Evolutionary conservation across 2,888 invertebrate species (phyloP).

Genomic region (Aleiodes alternator): DNA sequence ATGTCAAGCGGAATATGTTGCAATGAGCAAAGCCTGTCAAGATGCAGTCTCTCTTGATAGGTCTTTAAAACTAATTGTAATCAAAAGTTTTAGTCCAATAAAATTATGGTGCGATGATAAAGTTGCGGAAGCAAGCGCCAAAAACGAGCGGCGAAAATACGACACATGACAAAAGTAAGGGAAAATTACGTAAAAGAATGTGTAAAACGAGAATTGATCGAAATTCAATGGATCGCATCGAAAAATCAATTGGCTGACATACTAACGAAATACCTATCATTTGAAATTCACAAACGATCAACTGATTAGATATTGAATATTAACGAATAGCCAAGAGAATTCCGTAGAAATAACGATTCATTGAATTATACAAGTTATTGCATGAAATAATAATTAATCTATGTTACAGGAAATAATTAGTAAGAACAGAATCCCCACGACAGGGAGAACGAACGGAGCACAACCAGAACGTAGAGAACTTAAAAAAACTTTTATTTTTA

Average conservation of each 20-base stretch:
- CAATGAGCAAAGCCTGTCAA: conserved; percentile 46
- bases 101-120: conserved; percentile 48
- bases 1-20: conserved; percentile 44
- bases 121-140: conserved; percentile 43
- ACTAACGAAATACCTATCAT: conserved; percentile 44
- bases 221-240: conserved; percentile 43
- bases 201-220: conserved; percentile 41
- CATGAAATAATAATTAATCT: no score
- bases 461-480: no score
- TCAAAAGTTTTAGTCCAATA: conserved; percentile 38
- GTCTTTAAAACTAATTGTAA: conserved; percentile 41
- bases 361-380: no score
- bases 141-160: conserved; percentile 41
- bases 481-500: no score
- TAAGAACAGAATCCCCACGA: no score
- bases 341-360: no score
- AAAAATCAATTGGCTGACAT: conserved; percentile 47
- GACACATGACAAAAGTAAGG: conserved; percentile 42
- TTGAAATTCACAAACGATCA: conserved; percentile 25
- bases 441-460: no score
- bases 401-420: no score
- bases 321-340: no score
- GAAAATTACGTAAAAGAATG: conserved; percentile 45
- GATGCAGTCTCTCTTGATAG: conserved; percentile 47
- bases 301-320: conserved; percentile 4